phyloP scores from a whole-genome alignment of 2,113 vertebrate species.

The Benthochromis sp. region DNA sequence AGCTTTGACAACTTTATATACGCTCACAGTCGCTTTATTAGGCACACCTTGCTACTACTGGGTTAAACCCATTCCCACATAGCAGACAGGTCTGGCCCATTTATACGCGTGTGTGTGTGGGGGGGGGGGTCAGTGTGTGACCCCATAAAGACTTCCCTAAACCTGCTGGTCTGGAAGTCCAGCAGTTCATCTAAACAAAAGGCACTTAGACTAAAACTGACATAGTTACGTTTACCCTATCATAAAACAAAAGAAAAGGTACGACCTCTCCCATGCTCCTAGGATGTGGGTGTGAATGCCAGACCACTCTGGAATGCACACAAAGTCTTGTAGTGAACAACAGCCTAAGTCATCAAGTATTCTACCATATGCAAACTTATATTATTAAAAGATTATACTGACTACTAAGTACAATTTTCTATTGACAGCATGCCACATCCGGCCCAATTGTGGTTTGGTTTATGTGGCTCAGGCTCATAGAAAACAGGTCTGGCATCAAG shows the following conservation, averaged over 20 bases:
- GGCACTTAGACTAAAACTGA: not conserved
- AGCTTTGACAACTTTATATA: not conserved
- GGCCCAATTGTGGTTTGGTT: not conserved
- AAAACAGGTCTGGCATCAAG: not conserved
- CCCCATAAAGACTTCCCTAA: not conserved
- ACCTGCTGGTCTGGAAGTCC: not conserved
- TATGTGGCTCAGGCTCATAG: not conserved
- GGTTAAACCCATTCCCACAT: not conserved
- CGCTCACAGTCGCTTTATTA: not conserved
- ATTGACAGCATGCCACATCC: not conserved
- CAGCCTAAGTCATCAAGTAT: not conserved
- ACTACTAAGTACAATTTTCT: not conserved
- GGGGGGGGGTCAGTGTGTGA: not conserved
- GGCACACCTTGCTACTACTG: not conserved
- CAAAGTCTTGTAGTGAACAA: not conserved
- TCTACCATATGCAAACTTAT: not conserved
- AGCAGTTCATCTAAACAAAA: not conserved
- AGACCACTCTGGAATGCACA: not conserved
- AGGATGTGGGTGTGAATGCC: not conserved
- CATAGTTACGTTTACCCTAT: not conserved
- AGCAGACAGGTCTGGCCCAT: not conserved
- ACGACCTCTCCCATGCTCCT: not conserved
- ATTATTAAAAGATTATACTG: not conserved
- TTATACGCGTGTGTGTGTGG: fast-evolving
- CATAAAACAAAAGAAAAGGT: not conserved